A percentile compares a stretch with the other conserved stretches of the same genome.
phyloP scores from a whole-genome alignment of 2,888 invertebrate genomes.

The Trichopria drosophilae region DNA sequence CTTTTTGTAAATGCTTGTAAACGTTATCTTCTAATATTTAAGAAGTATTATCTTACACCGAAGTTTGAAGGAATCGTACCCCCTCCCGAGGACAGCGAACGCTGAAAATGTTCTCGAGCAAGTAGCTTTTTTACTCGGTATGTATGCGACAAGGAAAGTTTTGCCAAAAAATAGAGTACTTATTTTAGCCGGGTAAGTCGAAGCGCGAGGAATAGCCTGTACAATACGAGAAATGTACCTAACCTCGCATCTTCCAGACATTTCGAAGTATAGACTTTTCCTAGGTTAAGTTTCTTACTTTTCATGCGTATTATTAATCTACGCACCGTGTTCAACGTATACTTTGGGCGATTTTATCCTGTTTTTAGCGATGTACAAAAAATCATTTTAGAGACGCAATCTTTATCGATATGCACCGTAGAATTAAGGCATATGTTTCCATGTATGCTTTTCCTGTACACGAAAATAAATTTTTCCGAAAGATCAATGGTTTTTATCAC shows the following conservation, averaged over 20 bases:
- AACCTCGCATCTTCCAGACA: conserved; percentile 54
- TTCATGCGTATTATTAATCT: no score
- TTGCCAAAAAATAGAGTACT: conserved; percentile 57
- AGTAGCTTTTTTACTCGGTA: conserved; percentile 56
- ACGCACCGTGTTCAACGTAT: no score
- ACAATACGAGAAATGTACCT: no score
- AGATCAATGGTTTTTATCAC: no score
- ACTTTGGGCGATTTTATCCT: neutral
- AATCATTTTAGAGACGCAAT: neutral
- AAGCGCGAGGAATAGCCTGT: conserved; percentile 33
- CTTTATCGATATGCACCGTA: conserved; percentile 1
- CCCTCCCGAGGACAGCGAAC: conserved; percentile 44
- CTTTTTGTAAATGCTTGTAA: conserved; percentile 59
- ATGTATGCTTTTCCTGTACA: conserved; percentile 60
- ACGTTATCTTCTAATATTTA: conserved; percentile 50
- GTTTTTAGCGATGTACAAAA: neutral
- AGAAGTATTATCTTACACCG: conserved; percentile 38
- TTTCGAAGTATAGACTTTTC: no score
- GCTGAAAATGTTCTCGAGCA: conserved; percentile 33
- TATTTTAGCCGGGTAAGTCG: conserved; percentile 49
- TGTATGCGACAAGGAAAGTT: conserved; percentile 48
- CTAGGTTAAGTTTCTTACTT: no score
- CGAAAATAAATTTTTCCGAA: conserved; percentile 51
- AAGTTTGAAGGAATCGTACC: conserved; percentile 45
- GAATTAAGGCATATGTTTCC: conserved; percentile 57